Evolutionary conservation across 1,140 invertebrate genomes (phyloP).

Genomic region (Bombus fervidus): DNA sequence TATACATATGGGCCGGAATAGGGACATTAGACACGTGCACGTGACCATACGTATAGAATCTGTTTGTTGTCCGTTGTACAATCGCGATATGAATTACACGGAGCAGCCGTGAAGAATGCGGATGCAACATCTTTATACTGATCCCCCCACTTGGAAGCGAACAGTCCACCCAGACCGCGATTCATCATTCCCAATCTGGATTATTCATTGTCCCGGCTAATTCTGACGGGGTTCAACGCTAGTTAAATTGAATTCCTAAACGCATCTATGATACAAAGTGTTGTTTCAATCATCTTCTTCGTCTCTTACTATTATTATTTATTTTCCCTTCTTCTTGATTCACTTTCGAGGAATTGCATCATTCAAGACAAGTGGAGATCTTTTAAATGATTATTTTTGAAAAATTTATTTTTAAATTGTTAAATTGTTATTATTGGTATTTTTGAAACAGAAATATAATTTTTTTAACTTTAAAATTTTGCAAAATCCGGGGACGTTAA

Average conservation of each 20-base stretch:
- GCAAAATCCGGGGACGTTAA: no score
- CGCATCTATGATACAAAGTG: neutral
- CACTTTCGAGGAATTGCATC: neutral
- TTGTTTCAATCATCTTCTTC: neutral
- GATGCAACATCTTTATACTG: conserved; percentile 51
- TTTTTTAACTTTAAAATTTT: no score
- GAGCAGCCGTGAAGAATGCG: conserved; percentile 57
- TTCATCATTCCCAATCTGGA: conserved; percentile 54
- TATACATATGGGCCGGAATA: conserved; percentile 54
- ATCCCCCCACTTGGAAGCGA: neutral
- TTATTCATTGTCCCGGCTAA: conserved; percentile 51
- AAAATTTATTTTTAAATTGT: no score
- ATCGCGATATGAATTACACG: conserved; percentile 57
- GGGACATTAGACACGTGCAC: conserved; percentile 66
- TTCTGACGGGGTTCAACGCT: conserved; percentile 23
- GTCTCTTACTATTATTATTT: neutral
- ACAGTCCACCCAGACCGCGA: conserved; percentile 13
- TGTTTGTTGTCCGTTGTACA: conserved; percentile 33
- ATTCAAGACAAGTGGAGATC: neutral
- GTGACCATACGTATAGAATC: conserved; percentile 23
- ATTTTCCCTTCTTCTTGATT: no score
- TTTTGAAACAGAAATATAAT: no score
- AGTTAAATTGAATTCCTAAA: conserved; percentile 34
- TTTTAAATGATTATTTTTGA: neutral
- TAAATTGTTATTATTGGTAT: no score